These are phyloP conservation scores for Stegostoma tigrinum DNA, from an alignment of 2,113 vertebrate genomes.

Conservation along the genomic window DNA sequence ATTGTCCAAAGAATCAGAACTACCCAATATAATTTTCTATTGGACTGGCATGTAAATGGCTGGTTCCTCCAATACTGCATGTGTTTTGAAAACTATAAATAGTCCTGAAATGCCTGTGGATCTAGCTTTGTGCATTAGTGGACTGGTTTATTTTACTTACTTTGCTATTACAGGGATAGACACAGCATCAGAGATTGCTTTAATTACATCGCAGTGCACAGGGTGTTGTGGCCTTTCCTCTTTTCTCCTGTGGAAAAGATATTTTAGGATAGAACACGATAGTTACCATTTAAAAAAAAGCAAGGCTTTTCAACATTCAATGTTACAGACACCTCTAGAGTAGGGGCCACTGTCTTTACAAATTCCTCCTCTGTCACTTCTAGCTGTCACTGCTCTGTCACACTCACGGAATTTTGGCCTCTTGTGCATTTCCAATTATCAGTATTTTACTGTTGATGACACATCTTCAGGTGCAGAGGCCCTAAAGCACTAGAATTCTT, in stretches of 20 bases:
- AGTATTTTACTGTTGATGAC: neutral
- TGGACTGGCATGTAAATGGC: neutral
- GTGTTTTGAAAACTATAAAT: neutral
- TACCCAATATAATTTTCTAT: neutral
- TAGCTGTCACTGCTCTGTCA: neutral
- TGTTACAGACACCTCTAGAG: neutral
- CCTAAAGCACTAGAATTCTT: neutral
- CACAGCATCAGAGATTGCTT: slow-evolving; percentile 69
- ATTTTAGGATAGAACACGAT: neutral
- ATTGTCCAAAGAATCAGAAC: too few relatives aligned
- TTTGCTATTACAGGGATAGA: slow-evolving; percentile 90
- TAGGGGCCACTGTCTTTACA: neutral
- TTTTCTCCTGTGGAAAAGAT: slow-evolving; percentile 70
- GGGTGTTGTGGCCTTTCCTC: slow-evolving; percentile 86
- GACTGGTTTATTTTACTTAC: slow-evolving; percentile 57
- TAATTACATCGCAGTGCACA: slow-evolving; percentile 81
- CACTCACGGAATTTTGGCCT: neutral
- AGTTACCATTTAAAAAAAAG: neutral
- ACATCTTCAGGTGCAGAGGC: neutral
- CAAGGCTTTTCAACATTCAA: neutral
- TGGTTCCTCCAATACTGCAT: neutral
- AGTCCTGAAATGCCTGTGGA: neutral
- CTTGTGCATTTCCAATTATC: neutral
- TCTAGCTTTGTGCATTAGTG: neutral
- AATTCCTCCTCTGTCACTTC: neutral